These are phyloP conservation scores for Rotaria macrura DNA, from an alignment of 2,888 invertebrate genomes.

Conservation along the genomic window DNA sequence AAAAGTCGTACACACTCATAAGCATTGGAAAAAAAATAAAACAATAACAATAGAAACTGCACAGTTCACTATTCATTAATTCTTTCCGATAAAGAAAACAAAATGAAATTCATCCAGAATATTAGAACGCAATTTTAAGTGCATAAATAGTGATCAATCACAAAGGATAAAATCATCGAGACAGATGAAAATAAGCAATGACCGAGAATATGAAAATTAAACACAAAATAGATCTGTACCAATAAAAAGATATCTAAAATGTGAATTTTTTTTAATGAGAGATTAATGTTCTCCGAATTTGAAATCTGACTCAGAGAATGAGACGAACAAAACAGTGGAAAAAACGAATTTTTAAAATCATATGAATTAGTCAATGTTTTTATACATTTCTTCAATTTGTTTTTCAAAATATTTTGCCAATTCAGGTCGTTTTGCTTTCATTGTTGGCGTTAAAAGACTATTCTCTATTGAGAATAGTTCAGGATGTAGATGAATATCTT, in stretches of 20 bases:
- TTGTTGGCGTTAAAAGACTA: conserved; percentile 31
- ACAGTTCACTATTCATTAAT: background rate
- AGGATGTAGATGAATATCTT: conserved; percentile 30
- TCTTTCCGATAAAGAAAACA: background rate
- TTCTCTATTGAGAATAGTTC: conserved; percentile 28
- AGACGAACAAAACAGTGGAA: background rate
- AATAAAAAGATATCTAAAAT: background rate
- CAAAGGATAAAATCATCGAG: background rate
- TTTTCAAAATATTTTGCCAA: conserved; percentile 25
- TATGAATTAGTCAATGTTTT: conserved; percentile 24
- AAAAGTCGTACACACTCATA: background rate
- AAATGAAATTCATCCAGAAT: background rate
- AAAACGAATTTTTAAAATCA: too few species aligned
- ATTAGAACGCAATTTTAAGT: background rate
- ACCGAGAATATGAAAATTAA: background rate
- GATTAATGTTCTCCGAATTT: background rate
- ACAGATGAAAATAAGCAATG: background rate
- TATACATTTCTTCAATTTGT: conserved; percentile 20
- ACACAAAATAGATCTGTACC: background rate
- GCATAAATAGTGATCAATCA: background rate
- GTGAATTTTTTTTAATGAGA: background rate
- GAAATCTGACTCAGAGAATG: background rate
- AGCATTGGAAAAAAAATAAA: background rate
- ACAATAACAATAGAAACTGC: background rate
- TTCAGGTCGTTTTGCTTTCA: conserved; percentile 30